phyloP scores from a whole-genome alignment of 2,888 invertebrate genomes.

The Timandra comae region DNA sequence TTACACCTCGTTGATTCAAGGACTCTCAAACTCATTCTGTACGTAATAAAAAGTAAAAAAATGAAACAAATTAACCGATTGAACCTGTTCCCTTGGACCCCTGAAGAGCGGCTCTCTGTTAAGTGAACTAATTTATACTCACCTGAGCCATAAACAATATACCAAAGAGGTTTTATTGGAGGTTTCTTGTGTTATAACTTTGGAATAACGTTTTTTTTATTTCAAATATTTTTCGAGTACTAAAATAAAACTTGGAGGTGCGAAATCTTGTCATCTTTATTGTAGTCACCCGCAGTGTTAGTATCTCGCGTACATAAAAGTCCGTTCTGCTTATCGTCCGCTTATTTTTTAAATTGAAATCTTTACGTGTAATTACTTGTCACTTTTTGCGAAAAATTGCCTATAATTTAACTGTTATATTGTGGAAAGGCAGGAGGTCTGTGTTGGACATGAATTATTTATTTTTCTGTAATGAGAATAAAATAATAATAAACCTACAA shows the following conservation, averaged over 20 bases:
- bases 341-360: conserved; percentile 10
- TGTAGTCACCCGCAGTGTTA: conserved; percentile 32
- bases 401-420: conserved; percentile 13
- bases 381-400: conserved; percentile 9
- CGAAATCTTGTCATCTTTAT: conserved; percentile 43
- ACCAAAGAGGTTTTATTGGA: conserved; percentile 19
- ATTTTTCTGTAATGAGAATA: no score
- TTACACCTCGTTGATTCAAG: conserved; percentile 75
- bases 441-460: no score
- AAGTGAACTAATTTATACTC: conserved; percentile 72
- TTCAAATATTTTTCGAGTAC: conserved; percentile 41
- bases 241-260: conserved; percentile 40
- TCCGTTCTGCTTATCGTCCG: conserved; percentile 15
- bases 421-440: conserved; percentile 9
- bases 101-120: conserved; percentile 67
- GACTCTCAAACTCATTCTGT: conserved; percentile 65
- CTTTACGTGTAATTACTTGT: conserved; percentile 8
- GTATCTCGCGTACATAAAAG: conserved; percentile 22
- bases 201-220: conserved; percentile 3
- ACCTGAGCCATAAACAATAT: conserved; percentile 68
- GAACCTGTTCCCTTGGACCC: conserved; percentile 68
- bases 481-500: no score
- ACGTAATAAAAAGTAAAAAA: conserved; percentile 57
- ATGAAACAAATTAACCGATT: conserved; percentile 69
- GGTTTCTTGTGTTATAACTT: conserved; percentile 1